A percentile compares a stretch with the other conserved stretches of the same genome.
These are phyloP conservation scores for Thaumatotibia leucotreta DNA, from an alignment of 1,140 invertebrate genomes.

Conservation along the genomic window DNA sequence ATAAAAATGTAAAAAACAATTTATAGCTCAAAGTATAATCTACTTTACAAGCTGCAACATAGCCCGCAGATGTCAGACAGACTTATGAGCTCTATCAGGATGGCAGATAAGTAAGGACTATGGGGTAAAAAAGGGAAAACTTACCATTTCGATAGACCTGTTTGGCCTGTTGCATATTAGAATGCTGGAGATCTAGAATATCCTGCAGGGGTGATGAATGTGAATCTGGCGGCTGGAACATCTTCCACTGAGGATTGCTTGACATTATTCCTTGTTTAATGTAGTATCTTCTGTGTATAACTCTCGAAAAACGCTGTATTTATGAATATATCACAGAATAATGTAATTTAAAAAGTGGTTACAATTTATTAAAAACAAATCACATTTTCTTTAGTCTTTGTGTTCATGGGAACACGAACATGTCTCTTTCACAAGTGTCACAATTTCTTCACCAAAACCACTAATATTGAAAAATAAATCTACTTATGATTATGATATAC, in stretches of 20 bases:
- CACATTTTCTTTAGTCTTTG: constrained; percentile 59
- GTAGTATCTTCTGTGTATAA: constrained; percentile 53
- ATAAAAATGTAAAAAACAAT: no score
- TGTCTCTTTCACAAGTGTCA: constrained; percentile 46
- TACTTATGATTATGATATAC: constrained; percentile 54
- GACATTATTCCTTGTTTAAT: constrained; percentile 78
- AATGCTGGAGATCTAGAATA: constrained; percentile 70
- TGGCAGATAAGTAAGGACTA: no score
- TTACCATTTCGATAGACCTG: constrained; percentile 69
- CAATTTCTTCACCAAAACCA: constrained; percentile 60
- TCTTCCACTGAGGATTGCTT: constrained; percentile 94
- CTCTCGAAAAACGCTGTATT: constrained; percentile 62
- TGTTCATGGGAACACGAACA: constrained; percentile 43
- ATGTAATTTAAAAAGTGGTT: constrained; percentile 48
- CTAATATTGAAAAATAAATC: constrained; percentile 58
- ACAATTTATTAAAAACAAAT: constrained; percentile 57
- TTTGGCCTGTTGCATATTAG: constrained; percentile 70
- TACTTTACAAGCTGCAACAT: no score
- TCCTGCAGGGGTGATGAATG: constrained; percentile 66
- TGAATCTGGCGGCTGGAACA: constrained; percentile 89
- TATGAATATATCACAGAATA: constrained; percentile 71
- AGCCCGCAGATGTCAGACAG: no score
- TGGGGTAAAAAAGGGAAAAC: constrained; percentile 13
- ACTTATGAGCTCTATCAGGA: no score
- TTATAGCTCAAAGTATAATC: no score